These are phyloP conservation scores for Hyla sarda DNA, from an alignment of 2,113 vertebrate species.

Conservation along the genomic window DNA sequence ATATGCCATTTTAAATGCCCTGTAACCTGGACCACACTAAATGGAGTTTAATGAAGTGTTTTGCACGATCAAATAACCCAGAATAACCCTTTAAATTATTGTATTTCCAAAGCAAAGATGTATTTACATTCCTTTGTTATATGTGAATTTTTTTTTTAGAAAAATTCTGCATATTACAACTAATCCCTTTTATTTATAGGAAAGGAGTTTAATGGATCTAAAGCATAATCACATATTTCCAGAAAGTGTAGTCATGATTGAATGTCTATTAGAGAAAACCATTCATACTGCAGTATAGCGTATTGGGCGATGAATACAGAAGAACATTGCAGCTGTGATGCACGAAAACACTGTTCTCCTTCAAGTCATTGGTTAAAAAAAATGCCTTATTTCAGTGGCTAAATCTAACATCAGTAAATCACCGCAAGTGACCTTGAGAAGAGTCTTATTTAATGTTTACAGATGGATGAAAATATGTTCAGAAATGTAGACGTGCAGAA, in stretches of 20 bases:
- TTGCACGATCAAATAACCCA: no score
- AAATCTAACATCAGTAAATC: conserved; percentile 13
- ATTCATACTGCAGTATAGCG: not conserved
- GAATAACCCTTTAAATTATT: no score
- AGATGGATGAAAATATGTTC: conserved; percentile 50
- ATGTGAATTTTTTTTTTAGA: no score
- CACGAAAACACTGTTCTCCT: not conserved
- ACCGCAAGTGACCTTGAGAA: conserved; percentile 34
- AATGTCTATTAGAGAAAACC: not conserved
- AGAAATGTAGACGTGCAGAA: conserved; percentile 37
- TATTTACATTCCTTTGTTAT: no score
- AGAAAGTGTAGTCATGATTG: not conserved
- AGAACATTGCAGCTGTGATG: not conserved
- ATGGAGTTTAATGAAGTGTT: no score
- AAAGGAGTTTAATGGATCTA: no score
- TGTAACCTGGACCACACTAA: no score
- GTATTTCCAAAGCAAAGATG: no score
- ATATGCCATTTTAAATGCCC: no score
- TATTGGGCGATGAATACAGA: not conserved
- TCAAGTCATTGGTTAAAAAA: not conserved
- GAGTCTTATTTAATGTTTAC: conserved; percentile 34
- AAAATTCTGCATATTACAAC: no score
- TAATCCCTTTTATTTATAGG: not conserved
- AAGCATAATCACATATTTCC: not conserved
- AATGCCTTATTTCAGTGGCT: not conserved